Base-by-base conservation (phyloP, 2,113 vertebrate genomes). In the Geococcyx californianus region DNA sequence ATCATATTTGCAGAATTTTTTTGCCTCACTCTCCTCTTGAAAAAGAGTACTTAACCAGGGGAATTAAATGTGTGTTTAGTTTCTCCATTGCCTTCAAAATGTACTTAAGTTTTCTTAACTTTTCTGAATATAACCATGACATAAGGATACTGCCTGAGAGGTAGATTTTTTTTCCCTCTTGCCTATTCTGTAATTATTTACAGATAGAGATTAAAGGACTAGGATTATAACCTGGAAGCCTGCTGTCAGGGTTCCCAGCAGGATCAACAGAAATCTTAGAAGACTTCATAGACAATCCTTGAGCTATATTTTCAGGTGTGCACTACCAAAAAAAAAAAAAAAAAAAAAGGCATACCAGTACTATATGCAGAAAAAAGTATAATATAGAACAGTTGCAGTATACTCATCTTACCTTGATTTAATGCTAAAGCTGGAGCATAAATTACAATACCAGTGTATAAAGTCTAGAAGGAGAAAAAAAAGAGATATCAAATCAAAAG, bases 381-480 rank as follows among this genome's bases (percentile, higher is more conserved):
- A 80, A 42, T 24, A 9, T 33, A 74, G 10, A 87, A 82, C 25
- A 40, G 45, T 44, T 62, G 63, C 38, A 29, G 20, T 33, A 51
- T 31, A 47, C 15, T 93, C 9, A 68, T 83, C 91, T 97, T 96
- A 99, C 99, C 99, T 98, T 99, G 99, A 97, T 99, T 99, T 96
- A 99, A 97, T 93, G 99, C 99, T 85, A 99, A 98, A 72, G 99
- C 99, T 83, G 99, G 99, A 72, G 98, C 98, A 80, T 99, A 99
- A 97, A 99, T 99, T 88, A 99, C 99, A 70, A 99, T 98, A 91
- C 99, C 99, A 62, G 99, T 99, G 92, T 99, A 99, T 78, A 99
- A 97, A 80, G 98, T 97, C 99, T 99, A 96, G 54, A 78, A 54
- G 16, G 1, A 25, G 8, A 63, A 78, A 80, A 90, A 64, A 67